These are phyloP conservation scores for Chalcis sispes DNA, from an alignment of 2,888 invertebrate species.

Conservation along the genomic window DNA sequence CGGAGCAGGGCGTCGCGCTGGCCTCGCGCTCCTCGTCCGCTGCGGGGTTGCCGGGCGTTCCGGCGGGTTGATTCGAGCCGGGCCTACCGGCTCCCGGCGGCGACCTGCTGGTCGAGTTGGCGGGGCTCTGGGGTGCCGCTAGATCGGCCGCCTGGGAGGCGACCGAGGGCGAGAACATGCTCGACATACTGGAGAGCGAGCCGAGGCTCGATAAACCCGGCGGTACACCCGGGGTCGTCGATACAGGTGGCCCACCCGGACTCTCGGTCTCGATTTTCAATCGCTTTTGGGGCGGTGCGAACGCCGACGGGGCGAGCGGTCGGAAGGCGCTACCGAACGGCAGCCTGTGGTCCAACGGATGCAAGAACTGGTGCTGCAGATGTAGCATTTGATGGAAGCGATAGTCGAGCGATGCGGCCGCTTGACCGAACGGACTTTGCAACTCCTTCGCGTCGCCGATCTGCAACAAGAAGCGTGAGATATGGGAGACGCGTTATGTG, in stretches of 20 bases:
- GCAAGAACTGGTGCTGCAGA: constrained; percentile 84
- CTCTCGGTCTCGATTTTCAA: constrained; percentile 73
- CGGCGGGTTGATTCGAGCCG: constrained; percentile 49
- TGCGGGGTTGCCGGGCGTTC: constrained; percentile 33
- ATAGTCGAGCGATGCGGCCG: constrained; percentile 79
- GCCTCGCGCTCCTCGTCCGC: constrained; percentile 74
- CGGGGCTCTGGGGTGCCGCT: constrained; percentile 71
- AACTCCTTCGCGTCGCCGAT: constrained; percentile 78
- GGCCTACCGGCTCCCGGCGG: constrained; percentile 65
- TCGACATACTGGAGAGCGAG: constrained; percentile 73
- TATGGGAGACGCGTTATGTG: too few relatives aligned
- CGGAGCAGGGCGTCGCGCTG: constrained; percentile 76
- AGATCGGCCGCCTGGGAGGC: constrained; percentile 65
- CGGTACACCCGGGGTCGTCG: constrained; percentile 59
- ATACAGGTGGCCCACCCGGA: constrained; percentile 58
- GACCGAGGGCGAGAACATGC: constrained; percentile 73
- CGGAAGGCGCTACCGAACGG: constrained; percentile 81
- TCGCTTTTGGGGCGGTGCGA: constrained; percentile 83
- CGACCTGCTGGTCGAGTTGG: constrained; percentile 73
- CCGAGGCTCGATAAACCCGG: constrained; percentile 72
- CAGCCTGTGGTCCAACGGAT: constrained; percentile 81
- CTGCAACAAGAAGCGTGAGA: constrained; percentile 33
- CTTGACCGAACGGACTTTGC: constrained; percentile 81
- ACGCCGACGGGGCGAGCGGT: constrained; percentile 81
- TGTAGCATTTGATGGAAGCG: constrained; percentile 84